These are phyloP conservation scores for Zosterops hypoxanthus DNA, from an alignment of 2,113 vertebrate genomes.

Conservation along the genomic window DNA sequence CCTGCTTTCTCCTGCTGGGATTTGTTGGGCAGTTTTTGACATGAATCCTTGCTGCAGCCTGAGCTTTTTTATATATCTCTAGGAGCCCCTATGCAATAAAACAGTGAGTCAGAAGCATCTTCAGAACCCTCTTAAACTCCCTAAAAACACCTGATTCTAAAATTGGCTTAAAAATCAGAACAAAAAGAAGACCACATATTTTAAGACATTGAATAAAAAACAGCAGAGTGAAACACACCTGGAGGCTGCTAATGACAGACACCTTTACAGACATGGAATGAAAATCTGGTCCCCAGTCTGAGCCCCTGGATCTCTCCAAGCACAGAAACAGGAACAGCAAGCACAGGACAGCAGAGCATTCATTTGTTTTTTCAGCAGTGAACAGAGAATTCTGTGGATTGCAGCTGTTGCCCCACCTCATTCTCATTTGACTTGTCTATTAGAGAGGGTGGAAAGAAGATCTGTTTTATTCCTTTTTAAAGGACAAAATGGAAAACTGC, in stretches of 20 bases:
- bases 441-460: neutral
- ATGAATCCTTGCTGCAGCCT: neutral
- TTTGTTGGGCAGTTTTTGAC: neutral
- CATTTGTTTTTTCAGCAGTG: neutral
- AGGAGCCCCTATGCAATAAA: neutral
- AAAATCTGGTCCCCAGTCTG: accelerated
- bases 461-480: neutral
- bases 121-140: neutral
- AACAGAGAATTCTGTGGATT: neutral
- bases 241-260: neutral
- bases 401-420: neutral
- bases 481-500: neutral
- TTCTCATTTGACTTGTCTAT: neutral
- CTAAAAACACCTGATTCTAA: neutral
- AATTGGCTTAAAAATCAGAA: neutral
- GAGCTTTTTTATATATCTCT: neutral
- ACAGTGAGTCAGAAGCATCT: neutral
- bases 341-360: neutral
- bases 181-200: neutral
- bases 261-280: accelerated
- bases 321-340: neutral
- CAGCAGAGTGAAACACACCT: neutral
- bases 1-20: neutral
- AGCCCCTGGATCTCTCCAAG: neutral
- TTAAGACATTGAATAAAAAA: neutral